Percentiles rank a stretch among this genome's conserved stretches.
phyloP scores from a whole-genome alignment of 1,140 invertebrate species.

The Drosophila persimilis region DNA sequence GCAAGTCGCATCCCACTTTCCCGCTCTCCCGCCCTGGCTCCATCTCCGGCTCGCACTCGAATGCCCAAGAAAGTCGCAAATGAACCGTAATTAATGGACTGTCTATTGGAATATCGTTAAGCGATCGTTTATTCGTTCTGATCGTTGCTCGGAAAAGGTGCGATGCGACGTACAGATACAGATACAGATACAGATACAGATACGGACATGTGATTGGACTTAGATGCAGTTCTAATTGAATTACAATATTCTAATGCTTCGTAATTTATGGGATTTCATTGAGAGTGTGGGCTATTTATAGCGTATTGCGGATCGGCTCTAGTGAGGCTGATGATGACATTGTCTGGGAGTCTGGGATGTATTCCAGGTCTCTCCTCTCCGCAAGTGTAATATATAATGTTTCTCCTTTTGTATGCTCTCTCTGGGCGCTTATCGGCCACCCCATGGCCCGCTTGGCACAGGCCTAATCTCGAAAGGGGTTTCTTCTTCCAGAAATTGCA shows the following conservation, averaged over 20 bases:
- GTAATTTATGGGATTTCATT: constrained; percentile 41
- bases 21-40: too few relatives aligned
- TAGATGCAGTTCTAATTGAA: constrained; percentile 42
- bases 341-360: constrained; percentile 38
- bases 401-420: constrained; percentile 53
- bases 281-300: constrained; percentile 35
- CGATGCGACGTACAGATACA: neutral
- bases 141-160: constrained; percentile 25
- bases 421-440: constrained; percentile 28
- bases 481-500: constrained; percentile 31
- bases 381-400: constrained; percentile 37
- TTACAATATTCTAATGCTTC: constrained; percentile 37
- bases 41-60: neutral
- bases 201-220: constrained; percentile 13
- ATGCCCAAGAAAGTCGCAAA: constrained; percentile 26
- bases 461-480: constrained; percentile 23
- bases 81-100: constrained; percentile 65
- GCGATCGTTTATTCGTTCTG: constrained; percentile 25
- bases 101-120: constrained; percentile 19
- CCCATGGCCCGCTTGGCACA: constrained; percentile 14
- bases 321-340: constrained; percentile 39
- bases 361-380: constrained; percentile 4
- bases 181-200: neutral
- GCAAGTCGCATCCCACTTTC: constrained; percentile 1
- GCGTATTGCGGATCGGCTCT: neutral